Conservation (phyloP, 1,140 invertebrate genomes). For the Tetranychus cinnabarinus region DNA sequence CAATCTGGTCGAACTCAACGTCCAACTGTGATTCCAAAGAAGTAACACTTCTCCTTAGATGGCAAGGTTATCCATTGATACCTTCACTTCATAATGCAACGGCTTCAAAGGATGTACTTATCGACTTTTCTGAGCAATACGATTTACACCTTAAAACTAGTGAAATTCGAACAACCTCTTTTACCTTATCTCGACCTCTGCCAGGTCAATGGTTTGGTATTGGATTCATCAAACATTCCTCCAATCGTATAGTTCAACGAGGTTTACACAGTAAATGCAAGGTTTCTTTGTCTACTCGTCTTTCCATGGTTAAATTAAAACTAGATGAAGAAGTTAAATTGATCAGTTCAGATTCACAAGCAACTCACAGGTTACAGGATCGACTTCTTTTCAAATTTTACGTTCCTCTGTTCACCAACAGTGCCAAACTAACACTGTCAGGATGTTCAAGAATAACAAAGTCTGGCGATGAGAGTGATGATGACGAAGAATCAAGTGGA, state of each 20-base stretch:
- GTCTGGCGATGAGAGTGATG: background rate
- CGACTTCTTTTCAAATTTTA: background rate
- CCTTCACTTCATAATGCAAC: slow-evolving; percentile 41
- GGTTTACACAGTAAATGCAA: background rate
- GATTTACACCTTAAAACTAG: slow-evolving; percentile 7
- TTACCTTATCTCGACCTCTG: slow-evolving; percentile 24
- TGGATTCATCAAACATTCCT: slow-evolving; percentile 18
- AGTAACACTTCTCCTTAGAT: slow-evolving; percentile 22
- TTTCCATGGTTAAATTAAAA: background rate
- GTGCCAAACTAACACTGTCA: background rate
- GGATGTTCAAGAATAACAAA: background rate
- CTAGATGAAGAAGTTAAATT: background rate
- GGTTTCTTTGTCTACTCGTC: background rate
- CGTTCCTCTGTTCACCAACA: background rate
- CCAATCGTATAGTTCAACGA: background rate
- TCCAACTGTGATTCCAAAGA: slow-evolving; percentile 1
- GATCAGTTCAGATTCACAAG: background rate
- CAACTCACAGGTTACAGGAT: background rate
- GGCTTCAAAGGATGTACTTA: slow-evolving; percentile 28
- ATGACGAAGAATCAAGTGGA: background rate
- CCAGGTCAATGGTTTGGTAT: slow-evolving; percentile 54
- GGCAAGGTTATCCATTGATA: slow-evolving; percentile 48
- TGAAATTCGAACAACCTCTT: slow-evolving; percentile 2
- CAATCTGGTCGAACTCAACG: background rate
- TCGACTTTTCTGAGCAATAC: slow-evolving; percentile 13